These are phyloP conservation scores for Troides oblongomaculatus DNA, from an alignment of 2,888 invertebrate genomes.

Conservation along the genomic window DNA sequence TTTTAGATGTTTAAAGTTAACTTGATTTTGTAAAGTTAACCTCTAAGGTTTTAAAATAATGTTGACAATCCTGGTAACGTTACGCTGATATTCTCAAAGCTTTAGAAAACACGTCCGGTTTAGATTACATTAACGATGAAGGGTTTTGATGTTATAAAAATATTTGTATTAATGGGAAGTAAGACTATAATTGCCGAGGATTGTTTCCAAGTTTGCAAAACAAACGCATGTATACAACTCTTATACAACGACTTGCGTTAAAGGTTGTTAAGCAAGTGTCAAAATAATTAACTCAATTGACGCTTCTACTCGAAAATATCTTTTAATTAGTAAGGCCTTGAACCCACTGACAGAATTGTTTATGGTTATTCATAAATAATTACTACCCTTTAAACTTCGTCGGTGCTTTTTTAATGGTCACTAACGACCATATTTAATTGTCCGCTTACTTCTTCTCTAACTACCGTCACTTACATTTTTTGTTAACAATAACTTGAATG, in stretches of 20 bases:
- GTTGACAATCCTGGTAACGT: no score
- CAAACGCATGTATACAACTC: background rate
- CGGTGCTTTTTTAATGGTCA: slow-evolving; percentile 17
- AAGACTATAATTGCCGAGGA: no score
- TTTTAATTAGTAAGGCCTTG: slow-evolving; percentile 30
- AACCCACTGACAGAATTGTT: slow-evolving; percentile 28
- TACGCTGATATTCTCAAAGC: no score
- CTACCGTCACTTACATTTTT: background rate
- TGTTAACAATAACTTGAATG: slow-evolving; percentile 5
- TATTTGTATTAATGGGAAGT: no score
- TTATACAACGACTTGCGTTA: slow-evolving; percentile 18
- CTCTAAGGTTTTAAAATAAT: no score
- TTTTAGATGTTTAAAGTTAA: no score
- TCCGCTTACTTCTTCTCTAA: background rate
- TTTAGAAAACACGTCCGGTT: no score
- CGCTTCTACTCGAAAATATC: slow-evolving; percentile 24
- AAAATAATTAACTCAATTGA: slow-evolving; percentile 31
- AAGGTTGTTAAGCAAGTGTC: slow-evolving; percentile 27
- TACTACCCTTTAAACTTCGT: slow-evolving; percentile 25
- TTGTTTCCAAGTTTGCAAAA: no score
- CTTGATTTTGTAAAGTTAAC: no score
- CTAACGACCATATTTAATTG: slow-evolving; percentile 24
- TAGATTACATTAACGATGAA: no score
- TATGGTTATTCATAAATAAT: slow-evolving; percentile 30
- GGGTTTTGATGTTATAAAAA: no score